phyloP scores from a whole-genome alignment of 2,888 invertebrate genomes.

The Vannuccia rotundouncinata region DNA sequence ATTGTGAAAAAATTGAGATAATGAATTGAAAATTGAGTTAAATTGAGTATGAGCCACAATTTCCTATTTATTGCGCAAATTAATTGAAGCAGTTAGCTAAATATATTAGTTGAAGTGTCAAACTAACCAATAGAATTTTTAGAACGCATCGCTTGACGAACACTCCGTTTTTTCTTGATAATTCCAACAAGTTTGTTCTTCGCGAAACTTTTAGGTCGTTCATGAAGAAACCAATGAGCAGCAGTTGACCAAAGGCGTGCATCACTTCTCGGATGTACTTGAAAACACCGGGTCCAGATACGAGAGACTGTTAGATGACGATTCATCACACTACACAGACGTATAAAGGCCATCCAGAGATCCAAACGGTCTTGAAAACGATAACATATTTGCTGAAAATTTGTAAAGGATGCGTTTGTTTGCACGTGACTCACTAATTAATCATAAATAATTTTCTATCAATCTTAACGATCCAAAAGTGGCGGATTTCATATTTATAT shows the following conservation, averaged over 20 bases:
- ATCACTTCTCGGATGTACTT: neutral
- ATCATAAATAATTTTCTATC: no score
- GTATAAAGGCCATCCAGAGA: neutral
- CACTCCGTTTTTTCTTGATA: neutral
- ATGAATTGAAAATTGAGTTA: no score
- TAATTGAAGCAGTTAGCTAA: no score
- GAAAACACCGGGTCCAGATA: neutral
- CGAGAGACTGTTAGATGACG: neutral
- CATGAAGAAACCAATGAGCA: neutral
- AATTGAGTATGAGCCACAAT: no score
- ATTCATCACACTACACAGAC: neutral
- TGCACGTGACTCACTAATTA: no score
- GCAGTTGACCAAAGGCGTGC: neutral
- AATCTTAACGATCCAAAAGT: no score
- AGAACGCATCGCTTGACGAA: neutral
- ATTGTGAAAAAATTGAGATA: no score
- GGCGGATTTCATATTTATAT: no score
- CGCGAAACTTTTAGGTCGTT: neutral
- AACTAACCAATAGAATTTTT: neutral
- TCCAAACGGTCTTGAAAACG: neutral
- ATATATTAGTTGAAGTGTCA: no score
- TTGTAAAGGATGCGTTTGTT: no score
- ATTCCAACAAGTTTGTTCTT: neutral
- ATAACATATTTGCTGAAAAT: neutral
- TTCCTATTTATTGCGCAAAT: no score